Conservation (phyloP, 2,113 vertebrate genomes). For the Nothobranchius furzeri region DNA sequence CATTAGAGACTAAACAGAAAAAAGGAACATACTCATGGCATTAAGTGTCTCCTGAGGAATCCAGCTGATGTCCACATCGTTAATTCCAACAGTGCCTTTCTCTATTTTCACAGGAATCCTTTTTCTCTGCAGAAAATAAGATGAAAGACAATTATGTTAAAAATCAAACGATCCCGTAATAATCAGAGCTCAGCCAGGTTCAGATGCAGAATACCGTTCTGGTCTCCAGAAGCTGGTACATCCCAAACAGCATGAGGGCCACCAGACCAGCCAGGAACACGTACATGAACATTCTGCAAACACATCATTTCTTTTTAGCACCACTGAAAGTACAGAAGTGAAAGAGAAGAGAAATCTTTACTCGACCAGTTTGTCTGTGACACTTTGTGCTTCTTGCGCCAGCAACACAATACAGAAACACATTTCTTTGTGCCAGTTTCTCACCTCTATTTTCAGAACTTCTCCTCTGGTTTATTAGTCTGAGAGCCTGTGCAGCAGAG, state of each 20-base stretch:
- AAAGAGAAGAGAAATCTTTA: not conserved
- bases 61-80: constrained; percentile 83
- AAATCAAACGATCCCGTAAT: not conserved
- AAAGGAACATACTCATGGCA: constrained; percentile 76
- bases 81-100: constrained; percentile 74
- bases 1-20: not conserved
- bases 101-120: constrained; percentile 76
- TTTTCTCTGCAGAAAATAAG: constrained; percentile 69
- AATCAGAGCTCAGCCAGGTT: not conserved
- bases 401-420: constrained; percentile 35
- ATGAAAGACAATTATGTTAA: not conserved
- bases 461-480: constrained; percentile 2
- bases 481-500: constrained; percentile 24
- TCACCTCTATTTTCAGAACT: constrained; percentile 53
- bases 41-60: constrained; percentile 83
- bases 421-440: constrained; percentile 44
- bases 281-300: constrained; percentile 80
- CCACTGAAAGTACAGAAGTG: no score
- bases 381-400: constrained; percentile 31
- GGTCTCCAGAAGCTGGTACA: constrained; percentile 79
- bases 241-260: constrained; percentile 67
- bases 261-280: constrained; percentile 78
- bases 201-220: constrained; percentile 69
- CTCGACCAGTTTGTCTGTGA: constrained; percentile 21
- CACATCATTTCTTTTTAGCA: not conserved